Evolutionary conservation across 2,888 invertebrate species (phyloP), one percentile per base, ranked within the genome.

Genomic region (Tubulanus polymorphus): DNA sequence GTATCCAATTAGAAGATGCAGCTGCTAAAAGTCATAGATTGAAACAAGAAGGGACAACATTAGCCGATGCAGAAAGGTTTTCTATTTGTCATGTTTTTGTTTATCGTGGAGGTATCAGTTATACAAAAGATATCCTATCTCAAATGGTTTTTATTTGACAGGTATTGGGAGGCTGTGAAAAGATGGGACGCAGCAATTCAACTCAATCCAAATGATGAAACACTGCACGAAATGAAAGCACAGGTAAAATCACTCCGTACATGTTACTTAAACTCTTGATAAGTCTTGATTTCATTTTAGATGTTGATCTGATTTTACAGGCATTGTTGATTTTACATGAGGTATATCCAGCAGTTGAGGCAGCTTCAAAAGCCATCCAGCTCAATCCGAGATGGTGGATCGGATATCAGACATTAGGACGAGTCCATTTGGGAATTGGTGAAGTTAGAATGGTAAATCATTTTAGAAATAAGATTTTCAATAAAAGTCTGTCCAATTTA

Each of bases 141-240:
- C 10, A 32, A 32, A 32, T 12, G 10, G 35, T n/a, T 52, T 45
- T 52, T 18, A 8, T 49, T 20, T 60, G 65, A 26, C 51, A 79
- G 78, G 55, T 79, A 72, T 63, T 78, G 79, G 78, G 79, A 79
- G 62, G 80, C 80, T 2, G 64, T 80, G 18, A 71, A 70, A 49
- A 79, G 77, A 62, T 80, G 78, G 78, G 75, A 78, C 60, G 77
- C 76, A 62, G 79, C 78, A 5, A 53, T 79, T 25, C 66, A 68
- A 48, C 60, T 77, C 15, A 69, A 68, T 15, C 76, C 78, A 29
- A 51, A 55, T 15, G 72, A 79, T 65, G 72, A 71, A 54, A 73
- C 66, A 51, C 60, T 79, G n/a, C 67, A 74, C 61, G 80, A 80
- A 63, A 80, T 80, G 80, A 76, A 78, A 64, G 73, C 80, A 41